These are phyloP conservation scores for Acanthosepion esculentum DNA, from an alignment of 2,888 invertebrate genomes.

Conservation along the genomic window DNA sequence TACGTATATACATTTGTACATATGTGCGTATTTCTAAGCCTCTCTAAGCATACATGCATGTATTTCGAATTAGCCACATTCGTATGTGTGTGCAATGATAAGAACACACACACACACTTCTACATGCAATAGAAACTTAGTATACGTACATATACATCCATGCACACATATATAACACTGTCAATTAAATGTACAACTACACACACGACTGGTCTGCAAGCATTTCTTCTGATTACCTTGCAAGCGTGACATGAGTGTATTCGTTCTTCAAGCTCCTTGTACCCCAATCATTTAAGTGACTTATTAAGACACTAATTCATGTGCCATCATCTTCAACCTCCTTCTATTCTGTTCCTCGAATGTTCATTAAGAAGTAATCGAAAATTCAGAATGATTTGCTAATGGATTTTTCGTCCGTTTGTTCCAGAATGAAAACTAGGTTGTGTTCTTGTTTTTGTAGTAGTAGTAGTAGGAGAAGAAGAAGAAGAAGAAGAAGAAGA, in stretches of 20 bases:
- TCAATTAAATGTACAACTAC: not conserved
- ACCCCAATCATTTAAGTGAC: not conserved
- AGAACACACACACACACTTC: too few species aligned
- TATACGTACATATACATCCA: not conserved
- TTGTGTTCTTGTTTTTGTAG: too few species aligned
- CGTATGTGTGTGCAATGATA: too few species aligned
- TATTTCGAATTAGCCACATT: too few species aligned
- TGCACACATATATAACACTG: not conserved
- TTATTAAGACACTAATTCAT: not conserved
- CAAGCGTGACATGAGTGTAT: not conserved
- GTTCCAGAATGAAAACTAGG: too few species aligned
- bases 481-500: not conserved
- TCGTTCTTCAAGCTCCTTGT: not conserved
- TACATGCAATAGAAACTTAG: too few species aligned
- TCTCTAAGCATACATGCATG: too few species aligned
- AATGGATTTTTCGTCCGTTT: not conserved
- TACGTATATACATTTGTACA: too few species aligned
- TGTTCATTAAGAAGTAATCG: conserved; percentile 33
- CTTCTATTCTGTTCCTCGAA: not conserved
- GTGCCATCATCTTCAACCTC: not conserved
- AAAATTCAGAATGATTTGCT: not conserved
- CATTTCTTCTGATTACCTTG: not conserved
- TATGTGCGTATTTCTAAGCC: too few species aligned
- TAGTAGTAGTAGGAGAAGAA: not conserved
- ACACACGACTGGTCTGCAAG: not conserved